A percentile compares a stretch with the other conserved stretches of the same genome.
Evolutionary conservation across 2,113 vertebrate species (phyloP).

Genomic region (Marmota monax): DNA sequence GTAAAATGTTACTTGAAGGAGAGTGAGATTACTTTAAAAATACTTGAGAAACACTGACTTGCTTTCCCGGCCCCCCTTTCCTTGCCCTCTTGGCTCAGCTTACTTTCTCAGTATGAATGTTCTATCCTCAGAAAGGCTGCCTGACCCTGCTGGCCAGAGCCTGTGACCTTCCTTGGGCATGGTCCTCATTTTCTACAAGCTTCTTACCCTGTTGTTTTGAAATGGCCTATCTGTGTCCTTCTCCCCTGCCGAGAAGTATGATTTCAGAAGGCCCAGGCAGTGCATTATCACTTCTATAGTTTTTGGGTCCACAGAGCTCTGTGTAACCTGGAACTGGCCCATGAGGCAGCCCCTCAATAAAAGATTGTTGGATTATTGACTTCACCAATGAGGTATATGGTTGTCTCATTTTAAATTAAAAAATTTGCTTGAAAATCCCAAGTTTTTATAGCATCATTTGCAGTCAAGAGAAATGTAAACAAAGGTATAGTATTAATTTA

Average conservation of each 20-base stretch:
- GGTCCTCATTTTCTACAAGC: not conserved
- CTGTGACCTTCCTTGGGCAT: not conserved
- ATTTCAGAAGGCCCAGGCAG: not conserved
- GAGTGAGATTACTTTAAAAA: not conserved
- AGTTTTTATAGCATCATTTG: too few relatives aligned
- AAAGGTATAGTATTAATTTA: too few relatives aligned
- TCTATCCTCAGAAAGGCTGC: not conserved
- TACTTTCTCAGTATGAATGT: not conserved
- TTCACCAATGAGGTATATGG: not conserved
- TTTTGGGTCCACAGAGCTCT: not conserved
- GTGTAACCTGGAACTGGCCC: not conserved
- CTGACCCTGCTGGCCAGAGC: not conserved
- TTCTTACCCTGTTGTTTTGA: not conserved
- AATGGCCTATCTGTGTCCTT: not conserved
- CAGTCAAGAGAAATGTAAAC: too few relatives aligned
- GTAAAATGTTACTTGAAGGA: not conserved
- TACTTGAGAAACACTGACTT: not conserved
- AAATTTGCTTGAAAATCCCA: not conserved
- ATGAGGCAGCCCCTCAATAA: not conserved
- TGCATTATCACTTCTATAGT: not conserved
- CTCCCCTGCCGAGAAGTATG: not conserved
- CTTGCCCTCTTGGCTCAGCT: not conserved
- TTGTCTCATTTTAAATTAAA: slow-evolving; percentile 21
- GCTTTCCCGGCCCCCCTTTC: not conserved
- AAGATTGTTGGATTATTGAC: not conserved